Conservation (phyloP, 1,140 invertebrate species). For the Goniozus legneri region DNA sequence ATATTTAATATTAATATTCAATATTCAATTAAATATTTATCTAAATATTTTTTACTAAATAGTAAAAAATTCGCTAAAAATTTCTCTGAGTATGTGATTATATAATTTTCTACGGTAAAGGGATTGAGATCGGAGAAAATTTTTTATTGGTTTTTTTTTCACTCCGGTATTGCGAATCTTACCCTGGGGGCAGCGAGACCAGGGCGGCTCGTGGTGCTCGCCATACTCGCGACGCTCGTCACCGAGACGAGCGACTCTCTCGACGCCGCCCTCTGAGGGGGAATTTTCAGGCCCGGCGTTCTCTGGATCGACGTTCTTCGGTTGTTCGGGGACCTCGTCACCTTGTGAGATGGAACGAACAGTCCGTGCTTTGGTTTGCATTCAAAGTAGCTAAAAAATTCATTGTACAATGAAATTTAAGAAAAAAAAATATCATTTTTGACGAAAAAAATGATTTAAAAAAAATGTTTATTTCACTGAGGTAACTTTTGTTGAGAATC, state of each 20-base stretch:
- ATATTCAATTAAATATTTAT: too few species aligned
- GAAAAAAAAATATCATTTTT: too few species aligned
- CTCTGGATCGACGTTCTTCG: constrained; percentile 61
- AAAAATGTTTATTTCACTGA: too few species aligned
- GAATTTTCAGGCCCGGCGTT: too few species aligned
- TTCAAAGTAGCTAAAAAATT: constrained; percentile 81
- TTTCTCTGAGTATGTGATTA: not conserved
- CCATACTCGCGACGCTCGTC: constrained; percentile 66
- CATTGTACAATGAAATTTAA: too few species aligned
- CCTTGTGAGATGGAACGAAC: constrained; percentile 87
- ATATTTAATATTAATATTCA: too few species aligned
- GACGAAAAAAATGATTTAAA: too few species aligned
- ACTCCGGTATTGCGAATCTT: constrained; percentile 58
- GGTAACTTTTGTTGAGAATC: too few species aligned
- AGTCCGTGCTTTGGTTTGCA: constrained; percentile 87
- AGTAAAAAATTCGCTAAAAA: not conserved
- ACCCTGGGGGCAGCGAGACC: constrained; percentile 61
- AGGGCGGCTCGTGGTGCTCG: constrained; percentile 34
- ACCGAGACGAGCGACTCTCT: constrained; percentile 66
- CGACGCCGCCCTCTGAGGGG: constrained; percentile 54
- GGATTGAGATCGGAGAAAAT: too few species aligned
- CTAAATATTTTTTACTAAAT: not conserved
- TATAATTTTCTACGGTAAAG: not conserved
- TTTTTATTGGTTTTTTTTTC: constrained; percentile 16
- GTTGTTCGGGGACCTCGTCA: constrained; percentile 76